phyloP scores from a whole-genome alignment of 2,113 vertebrate genomes.

The pig (Sus scrofa) region DNA sequence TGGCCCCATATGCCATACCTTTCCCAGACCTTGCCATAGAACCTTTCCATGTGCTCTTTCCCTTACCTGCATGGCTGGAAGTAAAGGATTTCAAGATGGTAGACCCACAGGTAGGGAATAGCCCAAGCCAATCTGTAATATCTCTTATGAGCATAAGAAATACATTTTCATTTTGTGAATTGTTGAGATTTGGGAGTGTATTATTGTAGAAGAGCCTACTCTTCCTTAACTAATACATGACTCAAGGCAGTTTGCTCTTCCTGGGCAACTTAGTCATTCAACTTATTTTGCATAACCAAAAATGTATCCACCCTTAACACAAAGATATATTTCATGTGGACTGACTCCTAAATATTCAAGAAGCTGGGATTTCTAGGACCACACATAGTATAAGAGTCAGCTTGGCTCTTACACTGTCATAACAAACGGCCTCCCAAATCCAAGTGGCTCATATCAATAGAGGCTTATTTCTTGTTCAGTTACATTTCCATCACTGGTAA shows the following conservation, averaged over 20 bases:
- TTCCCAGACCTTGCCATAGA: not conserved
- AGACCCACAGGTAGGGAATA: not conserved
- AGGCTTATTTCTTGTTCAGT: slow-evolving; percentile 24
- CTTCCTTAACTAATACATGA: not conserved
- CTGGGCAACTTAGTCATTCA: not conserved
- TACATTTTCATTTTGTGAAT: not conserved
- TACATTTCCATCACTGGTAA: not conserved
- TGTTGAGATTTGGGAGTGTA: not conserved
- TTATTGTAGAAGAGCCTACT: not conserved
- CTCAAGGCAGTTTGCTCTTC: not conserved
- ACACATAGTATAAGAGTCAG: not conserved
- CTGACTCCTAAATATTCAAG: not conserved
- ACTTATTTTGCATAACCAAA: not conserved
- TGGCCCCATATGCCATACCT: accelerated
- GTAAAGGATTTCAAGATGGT: not conserved
- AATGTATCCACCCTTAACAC: not conserved
- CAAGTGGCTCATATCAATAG: not conserved
- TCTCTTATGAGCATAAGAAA: not conserved
- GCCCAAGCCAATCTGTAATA: not conserved
- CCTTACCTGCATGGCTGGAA: not conserved
- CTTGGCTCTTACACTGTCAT: not conserved
- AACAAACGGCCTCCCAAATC: not conserved
- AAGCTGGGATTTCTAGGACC: not conserved
- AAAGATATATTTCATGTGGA: not conserved
- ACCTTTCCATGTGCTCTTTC: not conserved